A percentile compares a stretch with the other conserved stretches of the same genome.
phyloP scores from a whole-genome alignment of 2,797 vertebrate genomes.

The Sebastes dallii region DNA sequence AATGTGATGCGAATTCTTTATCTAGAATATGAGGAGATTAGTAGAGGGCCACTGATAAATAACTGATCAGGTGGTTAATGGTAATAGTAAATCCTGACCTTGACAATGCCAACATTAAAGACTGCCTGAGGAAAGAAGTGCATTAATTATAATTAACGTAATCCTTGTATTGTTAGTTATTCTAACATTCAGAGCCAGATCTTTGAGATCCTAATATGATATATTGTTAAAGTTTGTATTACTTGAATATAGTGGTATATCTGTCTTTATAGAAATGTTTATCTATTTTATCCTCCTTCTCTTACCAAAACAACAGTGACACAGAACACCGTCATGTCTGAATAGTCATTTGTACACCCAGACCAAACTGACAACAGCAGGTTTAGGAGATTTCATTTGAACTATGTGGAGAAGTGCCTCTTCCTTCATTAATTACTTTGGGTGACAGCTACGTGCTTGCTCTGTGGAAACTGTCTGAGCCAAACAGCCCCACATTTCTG shows the following conservation, averaged over 20 bases:
- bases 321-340: not conserved
- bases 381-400: constrained; percentile 25
- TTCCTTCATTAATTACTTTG: constrained; percentile 22
- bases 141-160: not conserved
- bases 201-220: not conserved
- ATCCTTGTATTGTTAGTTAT: not conserved
- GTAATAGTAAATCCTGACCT: not conserved
- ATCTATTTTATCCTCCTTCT: not conserved
- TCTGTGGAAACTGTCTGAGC: constrained; percentile 10
- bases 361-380: constrained; percentile 6
- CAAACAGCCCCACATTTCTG: constrained; percentile 34
- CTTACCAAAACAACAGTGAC: not conserved
- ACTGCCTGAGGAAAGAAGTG: not conserved
- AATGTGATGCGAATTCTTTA: not conserved
- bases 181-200: not conserved
- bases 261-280: not conserved
- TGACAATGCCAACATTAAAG: not conserved
- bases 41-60: not conserved
- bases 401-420: not conserved
- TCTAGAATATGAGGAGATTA: not conserved
- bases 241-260: not conserved
- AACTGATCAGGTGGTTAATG: not conserved
- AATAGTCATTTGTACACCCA: not conserved
- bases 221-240: not conserved
- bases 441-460: not conserved